Base-by-base conservation (phyloP, 2,888 invertebrate genomes). In the Drosophila kuntzei region DNA sequence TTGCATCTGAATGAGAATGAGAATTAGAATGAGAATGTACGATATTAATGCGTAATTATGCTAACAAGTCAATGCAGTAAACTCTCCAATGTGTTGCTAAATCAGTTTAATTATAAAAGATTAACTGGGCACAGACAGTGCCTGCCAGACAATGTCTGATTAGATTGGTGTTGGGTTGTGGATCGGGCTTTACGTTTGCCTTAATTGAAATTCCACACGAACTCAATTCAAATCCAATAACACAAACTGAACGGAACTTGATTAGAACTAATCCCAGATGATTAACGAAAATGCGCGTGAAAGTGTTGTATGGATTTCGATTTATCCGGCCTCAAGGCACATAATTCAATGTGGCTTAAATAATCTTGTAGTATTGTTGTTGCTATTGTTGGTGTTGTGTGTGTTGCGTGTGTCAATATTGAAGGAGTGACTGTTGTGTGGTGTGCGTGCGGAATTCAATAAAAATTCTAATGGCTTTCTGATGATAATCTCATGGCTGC, bases 391-490 rank as follows among this genome's bases (percentile, higher is more conserved):
- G 22, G 27, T 51, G 47, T 46, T 46, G 16, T 44, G 37, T 16
- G 58, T 20, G 43, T 32, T 64, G 49, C 57, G 60, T 71, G 32
- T 58, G 41, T 61, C 61, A 41, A 41, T 44, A 49, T 55, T 55
- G 51, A 34, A 60, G 43, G 44, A 36, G 37, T 22, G 43, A 37
- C 29, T 44, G 34, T 57, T 54, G 32, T 69, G 58, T 66, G 73
- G 77, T 75, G 69, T 83, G 87, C 72, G 87, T 85, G 78, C 73
- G 80, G 87, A 89, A 89, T 89, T 88, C 88, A 88, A 87, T 88
- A 88, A 88, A 89, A 89, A 87, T 87, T 88, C 84, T 88, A 89
- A 88, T 89, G 89, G 87, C 76, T 86, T 88, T 88, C 84, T 87
- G 87, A 89, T 89, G 89, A 89, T 89, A 89, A 89, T 89, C 87